Evolutionary conservation across 2,797 vertebrate species (phyloP).

Genomic region (Tokudaia muenninki): DNA sequence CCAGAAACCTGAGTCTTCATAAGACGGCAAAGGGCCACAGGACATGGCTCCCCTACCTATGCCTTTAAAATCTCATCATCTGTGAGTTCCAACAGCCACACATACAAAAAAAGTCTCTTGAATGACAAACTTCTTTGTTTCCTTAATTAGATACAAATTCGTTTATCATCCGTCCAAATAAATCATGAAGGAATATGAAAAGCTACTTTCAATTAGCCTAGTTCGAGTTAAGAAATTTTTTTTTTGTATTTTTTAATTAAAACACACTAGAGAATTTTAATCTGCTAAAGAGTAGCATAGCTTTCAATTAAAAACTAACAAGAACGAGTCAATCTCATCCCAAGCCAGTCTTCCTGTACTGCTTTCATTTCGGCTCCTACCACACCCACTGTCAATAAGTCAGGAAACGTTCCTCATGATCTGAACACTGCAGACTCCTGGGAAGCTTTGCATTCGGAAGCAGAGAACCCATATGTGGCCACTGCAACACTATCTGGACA

Average conservation of each 20-base stretch:
- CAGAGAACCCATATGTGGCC: not conserved
- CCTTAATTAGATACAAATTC: slow-evolving; percentile 25
- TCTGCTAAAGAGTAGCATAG: not conserved
- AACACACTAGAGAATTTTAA: slow-evolving; percentile 50
- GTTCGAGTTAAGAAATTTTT: not conserved
- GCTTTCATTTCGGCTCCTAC: not conserved
- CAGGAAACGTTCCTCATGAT: not conserved
- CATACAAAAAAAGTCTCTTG: not conserved
- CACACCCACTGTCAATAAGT: not conserved
- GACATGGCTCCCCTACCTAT: not conserved
- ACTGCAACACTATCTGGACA: not conserved
- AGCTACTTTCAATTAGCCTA: slow-evolving; percentile 55
- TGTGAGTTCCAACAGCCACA: not conserved
- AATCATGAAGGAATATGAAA: slow-evolving; percentile 37
- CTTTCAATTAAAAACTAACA: slow-evolving; percentile 46
- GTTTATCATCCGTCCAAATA: not conserved
- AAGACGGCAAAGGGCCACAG: rapidly evolving
- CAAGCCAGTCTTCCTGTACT: not conserved
- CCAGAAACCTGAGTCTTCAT: rapidly evolving
- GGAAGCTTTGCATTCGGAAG: not conserved
- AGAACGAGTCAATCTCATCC: not conserved
- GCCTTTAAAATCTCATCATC: not conserved
- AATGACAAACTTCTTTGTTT: not conserved
- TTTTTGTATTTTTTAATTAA: slow-evolving; percentile 41
- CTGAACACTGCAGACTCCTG: not conserved